Base-by-base conservation (phyloP, 2,797 vertebrate genomes). In the Pseudomugil tenellus region DNA sequence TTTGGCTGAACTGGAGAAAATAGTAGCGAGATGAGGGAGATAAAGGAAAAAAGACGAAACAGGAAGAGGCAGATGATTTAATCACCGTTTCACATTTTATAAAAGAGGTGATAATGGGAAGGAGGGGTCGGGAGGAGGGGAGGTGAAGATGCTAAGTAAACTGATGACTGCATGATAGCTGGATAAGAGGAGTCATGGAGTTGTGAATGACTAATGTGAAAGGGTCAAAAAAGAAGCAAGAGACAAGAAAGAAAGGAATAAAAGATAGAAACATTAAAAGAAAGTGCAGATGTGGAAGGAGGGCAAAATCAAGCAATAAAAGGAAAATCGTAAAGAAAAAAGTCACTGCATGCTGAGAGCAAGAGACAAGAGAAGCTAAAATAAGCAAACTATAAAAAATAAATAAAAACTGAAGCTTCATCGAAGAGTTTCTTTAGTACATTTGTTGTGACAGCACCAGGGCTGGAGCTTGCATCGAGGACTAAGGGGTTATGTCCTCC, bases 111-210 rank as follows among this genome's bases (percentile, higher is more conserved):
- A 56, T 29, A 48, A 58, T 34, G 43, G 5, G 19, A 63, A 51
- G 32, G 32, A 48, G 10, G 17, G 28, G 28, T 23, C 7, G 23
- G 63, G 26, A 13, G 3, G 46, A 17, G 28, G 21, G 62, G 4
- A 29, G n/a, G 26, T 34, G 51, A 41, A 57, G 41, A 74, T 5
- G 34, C 51, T 57, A 73, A 77, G 58, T 39, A 65, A 80, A 76
- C 72, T 72, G 79, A 86, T 86, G 74, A 76, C 56, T 58, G 49
- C 64, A 32, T 59, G 79, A 79, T 74, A 71, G 68, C 48, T 9
- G 48, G 74, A 72, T 29, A 43, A 59, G 52, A 70, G 49, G 60
- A 60, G 46, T n/a, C 13, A 35, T 39, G 63, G 62, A 58, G 41
- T 70, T 63, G 69, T 12, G 79, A 63, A 67, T 79, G 77, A 81